Base-by-base conservation (phyloP, 1,140 invertebrate genomes). In the Dysdera silvatica region DNA sequence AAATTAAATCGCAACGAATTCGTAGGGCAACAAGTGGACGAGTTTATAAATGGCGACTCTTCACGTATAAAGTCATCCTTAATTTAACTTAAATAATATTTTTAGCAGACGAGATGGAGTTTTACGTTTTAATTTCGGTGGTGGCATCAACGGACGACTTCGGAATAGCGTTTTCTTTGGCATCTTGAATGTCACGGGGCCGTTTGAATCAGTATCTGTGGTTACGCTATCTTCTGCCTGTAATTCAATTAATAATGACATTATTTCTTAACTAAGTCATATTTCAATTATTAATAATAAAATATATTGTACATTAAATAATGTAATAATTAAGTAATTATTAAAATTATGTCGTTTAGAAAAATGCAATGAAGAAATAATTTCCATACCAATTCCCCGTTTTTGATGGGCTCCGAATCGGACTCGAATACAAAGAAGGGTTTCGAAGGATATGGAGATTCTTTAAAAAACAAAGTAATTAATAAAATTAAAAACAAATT, bases 101-200 rank as follows among this genome's bases (percentile, higher is more conserved):
- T 20, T 6, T 6, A 33, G 31, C 8, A 45, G 8, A 18, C n/a
- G 18, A 45, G 3, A 32, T 26, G 26, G 18, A 12, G 3, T 7
- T 29, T 54, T 66, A 64, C 59, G 29, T 59, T 62, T 55, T 7
- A 63, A 26, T 47, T 54, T 56, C 1, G 59, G 55, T 14, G 54
- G 52, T 37, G 63, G 63, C 12, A 65, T 14, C 10, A 54, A 32
- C 5, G 63, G 63, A 31, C 56, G 55, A 26, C 56, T 65, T 48
- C 57, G 45, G 26, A 65, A 65, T 5, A 59, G 51, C 10, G 63
- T 58, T 8, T 58, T 64, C 20, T 64, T 64, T 12, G 61, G 61
- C 52, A 63, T 55, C 40, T 49, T 55, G 33, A 63, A 56, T 6
- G 29, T 59, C 33, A 59, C 45, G n/a, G 35, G 57, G 4, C 33